Percentiles rank a stretch among this genome's conserved stretches.
Conservation (phyloP, 2,113 vertebrate genomes). For the Bufo gargarizans region DNA sequence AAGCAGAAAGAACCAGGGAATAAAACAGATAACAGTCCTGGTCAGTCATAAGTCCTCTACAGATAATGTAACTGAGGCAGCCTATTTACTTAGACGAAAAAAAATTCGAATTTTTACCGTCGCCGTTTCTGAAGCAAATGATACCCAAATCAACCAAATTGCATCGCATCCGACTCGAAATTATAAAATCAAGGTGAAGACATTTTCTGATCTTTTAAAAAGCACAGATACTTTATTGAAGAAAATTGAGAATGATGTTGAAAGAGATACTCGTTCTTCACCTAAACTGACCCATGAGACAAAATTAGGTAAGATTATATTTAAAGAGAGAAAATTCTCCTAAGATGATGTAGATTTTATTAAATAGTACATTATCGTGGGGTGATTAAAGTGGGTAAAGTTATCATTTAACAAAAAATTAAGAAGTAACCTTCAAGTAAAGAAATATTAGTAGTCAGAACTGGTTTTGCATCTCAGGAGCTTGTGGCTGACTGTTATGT, state of each 20-base stretch:
- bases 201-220: constrained; percentile 62
- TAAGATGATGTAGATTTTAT: too few species aligned
- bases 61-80: constrained; percentile 64
- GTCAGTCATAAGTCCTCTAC: constrained; percentile 65
- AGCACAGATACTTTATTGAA: constrained; percentile 62
- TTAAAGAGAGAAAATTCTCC: neutral
- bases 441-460: neutral
- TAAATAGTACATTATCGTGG: too few species aligned
- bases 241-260: constrained; percentile 67
- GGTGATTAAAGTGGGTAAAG: neutral
- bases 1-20: constrained; percentile 66
- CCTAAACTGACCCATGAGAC: constrained; percentile 47
- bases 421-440: neutral
- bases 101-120: constrained; percentile 64
- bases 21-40: constrained; percentile 69
- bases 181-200: constrained; percentile 59
- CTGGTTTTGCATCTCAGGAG: neutral
- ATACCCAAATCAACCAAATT: constrained; percentile 61
- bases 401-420: neutral
- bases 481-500: neutral
- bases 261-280: neutral
- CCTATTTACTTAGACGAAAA: constrained; percentile 59
- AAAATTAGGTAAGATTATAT: constrained; percentile 64
- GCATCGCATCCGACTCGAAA: constrained; percentile 63
- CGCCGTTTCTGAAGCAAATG: constrained; percentile 60